These are phyloP conservation scores for Nanorana parkeri DNA, from an alignment of 2,113 vertebrate species.

Conservation along the genomic window DNA sequence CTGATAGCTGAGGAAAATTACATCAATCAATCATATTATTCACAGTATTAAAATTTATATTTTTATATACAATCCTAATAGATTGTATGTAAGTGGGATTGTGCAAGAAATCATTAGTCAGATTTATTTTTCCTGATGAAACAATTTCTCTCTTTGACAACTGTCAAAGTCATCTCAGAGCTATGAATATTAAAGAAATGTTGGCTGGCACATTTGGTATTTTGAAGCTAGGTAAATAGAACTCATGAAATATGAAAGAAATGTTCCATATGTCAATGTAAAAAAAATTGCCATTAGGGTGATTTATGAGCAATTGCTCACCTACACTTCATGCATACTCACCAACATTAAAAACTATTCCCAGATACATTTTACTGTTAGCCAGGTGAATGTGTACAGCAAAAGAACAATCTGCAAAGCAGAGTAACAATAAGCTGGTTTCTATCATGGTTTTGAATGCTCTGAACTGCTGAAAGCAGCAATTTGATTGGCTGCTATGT, in stretches of 20 bases:
- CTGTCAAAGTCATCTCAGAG: constrained; percentile 72
- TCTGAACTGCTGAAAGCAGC: no score
- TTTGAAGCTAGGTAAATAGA: constrained; percentile 78
- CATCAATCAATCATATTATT: constrained; percentile 52
- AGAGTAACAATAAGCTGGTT: no score
- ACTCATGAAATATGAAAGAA: constrained; percentile 82
- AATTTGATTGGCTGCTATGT: no score
- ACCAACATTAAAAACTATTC: neutral
- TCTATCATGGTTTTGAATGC: no score
- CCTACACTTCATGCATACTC: constrained; percentile 67
- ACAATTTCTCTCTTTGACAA: constrained; percentile 77
- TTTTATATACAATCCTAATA: constrained; percentile 57
- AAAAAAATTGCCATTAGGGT: constrained; percentile 77
- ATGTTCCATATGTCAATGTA: constrained; percentile 65
- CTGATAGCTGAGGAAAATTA: constrained; percentile 37
- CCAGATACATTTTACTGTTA: neutral
- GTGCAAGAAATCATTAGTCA: constrained; percentile 67
- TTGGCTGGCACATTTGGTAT: constrained; percentile 75
- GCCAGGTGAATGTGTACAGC: neutral
- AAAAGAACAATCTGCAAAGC: neutral
- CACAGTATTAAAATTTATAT: constrained; percentile 44
- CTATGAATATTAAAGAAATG: constrained; percentile 79
- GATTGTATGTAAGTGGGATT: constrained; percentile 54
- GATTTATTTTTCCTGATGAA: constrained; percentile 70
- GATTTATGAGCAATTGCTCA: constrained; percentile 73